Conservation (phyloP, 2,797 vertebrate genomes). For the Nannoperca obscura region DNA sequence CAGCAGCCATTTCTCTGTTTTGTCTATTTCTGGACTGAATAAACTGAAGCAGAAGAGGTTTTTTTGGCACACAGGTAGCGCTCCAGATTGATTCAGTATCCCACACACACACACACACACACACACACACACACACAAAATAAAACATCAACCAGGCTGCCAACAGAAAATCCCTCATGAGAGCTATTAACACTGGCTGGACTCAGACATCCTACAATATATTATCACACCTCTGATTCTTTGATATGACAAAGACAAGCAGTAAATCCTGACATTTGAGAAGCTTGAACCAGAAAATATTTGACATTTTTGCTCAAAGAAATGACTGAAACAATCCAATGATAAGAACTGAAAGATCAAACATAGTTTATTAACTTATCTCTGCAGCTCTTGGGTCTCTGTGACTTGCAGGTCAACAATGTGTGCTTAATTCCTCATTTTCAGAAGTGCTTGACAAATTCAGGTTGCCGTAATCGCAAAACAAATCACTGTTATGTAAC, state of each 20-base stretch:
- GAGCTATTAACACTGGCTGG: not conserved
- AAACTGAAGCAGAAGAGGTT: constrained; percentile 45
- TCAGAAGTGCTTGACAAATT: constrained; percentile 20
- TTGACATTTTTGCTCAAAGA: not conserved
- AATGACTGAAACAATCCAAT: not conserved
- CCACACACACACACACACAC: constrained; percentile 6
- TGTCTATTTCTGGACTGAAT: constrained; percentile 37
- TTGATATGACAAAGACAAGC: not conserved
- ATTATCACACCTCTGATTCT: not conserved
- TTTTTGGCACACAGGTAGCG: constrained; percentile 41
- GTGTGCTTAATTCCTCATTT: constrained; percentile 12
- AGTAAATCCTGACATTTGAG: not conserved
- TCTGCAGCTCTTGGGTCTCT: not conserved
- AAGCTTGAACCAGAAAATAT: not conserved
- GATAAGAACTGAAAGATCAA: not conserved
- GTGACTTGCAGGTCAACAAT: not conserved
- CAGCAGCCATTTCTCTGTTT: constrained; percentile 2
- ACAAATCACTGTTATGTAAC: constrained; percentile 52
- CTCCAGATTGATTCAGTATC: constrained; percentile 34
- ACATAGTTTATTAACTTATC: too few relatives aligned
- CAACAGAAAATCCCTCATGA: constrained; percentile 42
- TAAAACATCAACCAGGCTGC: constrained; percentile 10
- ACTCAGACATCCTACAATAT: constrained; percentile 6
- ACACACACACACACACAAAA: not conserved
- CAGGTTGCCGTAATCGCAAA: constrained; percentile 23